Percentiles rank a stretch among this genome's conserved stretches.
phyloP scores from a whole-genome alignment of 1,140 invertebrate genomes.

The Ips nitidus region DNA sequence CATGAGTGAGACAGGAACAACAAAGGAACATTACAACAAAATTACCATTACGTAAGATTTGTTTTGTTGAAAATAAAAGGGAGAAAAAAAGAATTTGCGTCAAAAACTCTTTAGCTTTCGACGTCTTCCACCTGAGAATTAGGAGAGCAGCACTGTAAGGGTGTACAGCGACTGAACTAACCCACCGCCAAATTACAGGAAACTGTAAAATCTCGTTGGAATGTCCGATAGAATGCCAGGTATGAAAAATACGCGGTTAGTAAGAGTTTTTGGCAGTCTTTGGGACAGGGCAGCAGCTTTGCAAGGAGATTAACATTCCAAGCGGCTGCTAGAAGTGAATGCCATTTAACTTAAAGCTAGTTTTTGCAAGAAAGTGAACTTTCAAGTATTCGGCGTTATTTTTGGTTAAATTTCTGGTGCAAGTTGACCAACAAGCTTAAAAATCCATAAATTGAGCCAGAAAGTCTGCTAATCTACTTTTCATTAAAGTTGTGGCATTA shows the following conservation, averaged over 20 bases:
- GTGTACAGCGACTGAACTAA: neutral
- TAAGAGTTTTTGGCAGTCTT: conserved; percentile 44
- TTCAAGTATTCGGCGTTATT: neutral
- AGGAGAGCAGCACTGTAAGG: neutral
- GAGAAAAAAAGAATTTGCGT: too few relatives aligned
- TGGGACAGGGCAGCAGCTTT: conserved; percentile 32
- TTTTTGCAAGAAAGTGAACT: neutral
- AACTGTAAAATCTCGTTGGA: conserved; percentile 1
- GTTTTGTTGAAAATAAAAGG: too few relatives aligned
- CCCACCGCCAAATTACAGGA: neutral
- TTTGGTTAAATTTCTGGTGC: neutral
- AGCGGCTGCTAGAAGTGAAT: too few relatives aligned
- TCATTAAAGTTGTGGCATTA: too few relatives aligned
- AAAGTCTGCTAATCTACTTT: too few relatives aligned
- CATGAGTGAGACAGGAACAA: too few relatives aligned
- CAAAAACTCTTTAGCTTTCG: too few relatives aligned
- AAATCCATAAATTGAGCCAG: too few relatives aligned
- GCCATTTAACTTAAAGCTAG: neutral
- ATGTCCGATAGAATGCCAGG: conserved; percentile 34
- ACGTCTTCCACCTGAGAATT: neutral
- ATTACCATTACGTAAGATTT: too few relatives aligned
- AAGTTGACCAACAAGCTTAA: too few relatives aligned
- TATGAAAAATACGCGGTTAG: conserved; percentile 43
- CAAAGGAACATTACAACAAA: too few relatives aligned
- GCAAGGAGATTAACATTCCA: neutral